Evolutionary conservation across 2,888 invertebrate genomes (phyloP).

Genomic region (Myopa tessellatipennis): DNA sequence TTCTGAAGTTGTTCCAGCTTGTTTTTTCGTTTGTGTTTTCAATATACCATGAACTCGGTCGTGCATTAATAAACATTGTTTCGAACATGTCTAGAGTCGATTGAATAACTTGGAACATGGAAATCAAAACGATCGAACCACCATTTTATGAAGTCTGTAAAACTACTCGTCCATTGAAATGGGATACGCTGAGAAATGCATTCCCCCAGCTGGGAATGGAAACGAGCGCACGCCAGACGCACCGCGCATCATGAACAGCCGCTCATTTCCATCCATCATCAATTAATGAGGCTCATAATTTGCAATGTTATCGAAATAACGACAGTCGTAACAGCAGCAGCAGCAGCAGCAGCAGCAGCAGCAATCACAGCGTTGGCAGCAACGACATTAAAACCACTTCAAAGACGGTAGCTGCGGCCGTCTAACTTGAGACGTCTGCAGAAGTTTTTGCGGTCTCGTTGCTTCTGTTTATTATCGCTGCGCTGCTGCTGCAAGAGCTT

Average conservation of each 20-base stretch:
- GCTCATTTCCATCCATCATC: conserved; percentile 38
- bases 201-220: too few species aligned
- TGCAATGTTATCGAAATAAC: conserved; percentile 20
- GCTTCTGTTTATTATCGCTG: neutral
- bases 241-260: conserved; percentile 32
- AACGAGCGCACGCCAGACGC: neutral
- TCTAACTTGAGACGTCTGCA: neutral
- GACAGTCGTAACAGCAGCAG: neutral
- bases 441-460: neutral
- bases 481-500: neutral
- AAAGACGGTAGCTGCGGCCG: neutral
- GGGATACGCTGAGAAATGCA: too few species aligned
- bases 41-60: too few species aligned
- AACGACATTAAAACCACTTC: neutral
- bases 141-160: too few species aligned
- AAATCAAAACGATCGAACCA: too few species aligned
- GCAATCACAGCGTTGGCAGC: neutral
- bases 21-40: too few species aligned
- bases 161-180: too few species aligned
- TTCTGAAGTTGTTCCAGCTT: too few species aligned
- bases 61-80: too few species aligned
- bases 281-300: conserved; percentile 19
- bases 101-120: too few species aligned
- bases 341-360: neutral
- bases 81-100: too few species aligned